Percentiles rank a stretch among this genome's conserved stretches.
These are phyloP conservation scores for Kobus ellipsiprymnus DNA, from an alignment of 2,113 vertebrate species.

Conservation along the genomic window DNA sequence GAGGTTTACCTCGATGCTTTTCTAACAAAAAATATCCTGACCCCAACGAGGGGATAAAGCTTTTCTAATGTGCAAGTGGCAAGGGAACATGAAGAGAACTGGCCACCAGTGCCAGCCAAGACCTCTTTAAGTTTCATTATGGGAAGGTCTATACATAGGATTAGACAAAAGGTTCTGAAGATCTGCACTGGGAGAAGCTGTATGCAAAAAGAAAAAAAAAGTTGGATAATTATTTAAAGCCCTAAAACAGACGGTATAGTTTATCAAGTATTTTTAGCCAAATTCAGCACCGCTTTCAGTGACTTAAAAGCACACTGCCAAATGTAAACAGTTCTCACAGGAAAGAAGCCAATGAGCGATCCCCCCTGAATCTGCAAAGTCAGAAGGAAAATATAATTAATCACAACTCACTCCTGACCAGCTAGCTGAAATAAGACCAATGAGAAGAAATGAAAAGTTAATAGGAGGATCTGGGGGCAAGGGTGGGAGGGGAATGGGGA, in stretches of 20 bases:
- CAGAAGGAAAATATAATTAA: slow-evolving; percentile 61
- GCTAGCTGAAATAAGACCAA: slow-evolving; percentile 38
- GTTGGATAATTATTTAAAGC: slow-evolving; percentile 73
- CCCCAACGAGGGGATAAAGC: slow-evolving; percentile 80
- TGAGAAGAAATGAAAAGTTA: slow-evolving; percentile 26
- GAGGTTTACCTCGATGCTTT: slow-evolving; percentile 78
- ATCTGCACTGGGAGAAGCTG: slow-evolving; percentile 65
- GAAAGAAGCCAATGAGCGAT: slow-evolving; percentile 34
- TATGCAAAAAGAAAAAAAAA: slow-evolving; percentile 53
- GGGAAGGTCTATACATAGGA: slow-evolving; percentile 74
- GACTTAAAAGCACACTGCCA: slow-evolving; percentile 43
- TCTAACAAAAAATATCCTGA: slow-evolving; percentile 69
- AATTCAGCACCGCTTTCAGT: slow-evolving; percentile 35
- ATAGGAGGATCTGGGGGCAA: neutral
- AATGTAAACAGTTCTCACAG: slow-evolving; percentile 62
- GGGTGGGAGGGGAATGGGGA: neutral
- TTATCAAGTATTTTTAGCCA: slow-evolving; percentile 73
- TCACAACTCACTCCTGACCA: slow-evolving; percentile 12
- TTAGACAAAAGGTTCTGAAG: slow-evolving; percentile 76
- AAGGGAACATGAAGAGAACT: slow-evolving; percentile 84
- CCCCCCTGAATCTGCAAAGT: slow-evolving; percentile 47
- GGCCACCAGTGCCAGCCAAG: slow-evolving; percentile 75
- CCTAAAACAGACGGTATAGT: slow-evolving; percentile 69
- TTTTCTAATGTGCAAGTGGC: slow-evolving; percentile 83
- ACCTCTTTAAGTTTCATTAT: slow-evolving; percentile 84